Evolutionary conservation across 2,113 vertebrate species (phyloP).

Genomic region (Solea solea): DNA sequence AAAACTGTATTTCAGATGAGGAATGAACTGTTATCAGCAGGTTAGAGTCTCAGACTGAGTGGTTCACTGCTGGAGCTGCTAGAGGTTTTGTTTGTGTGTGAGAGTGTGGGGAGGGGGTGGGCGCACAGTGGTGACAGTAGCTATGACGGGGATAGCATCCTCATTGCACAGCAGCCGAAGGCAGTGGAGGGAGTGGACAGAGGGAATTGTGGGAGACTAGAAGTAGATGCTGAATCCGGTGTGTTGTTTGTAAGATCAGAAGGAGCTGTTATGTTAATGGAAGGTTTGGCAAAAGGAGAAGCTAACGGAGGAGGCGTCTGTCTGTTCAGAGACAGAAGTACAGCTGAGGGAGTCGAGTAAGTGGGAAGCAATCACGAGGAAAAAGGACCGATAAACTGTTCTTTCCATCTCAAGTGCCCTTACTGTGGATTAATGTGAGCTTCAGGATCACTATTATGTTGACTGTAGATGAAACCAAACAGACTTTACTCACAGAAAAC

Average conservation of each 20-base stretch:
- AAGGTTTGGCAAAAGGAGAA: constrained; percentile 41
- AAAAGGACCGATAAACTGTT: constrained; percentile 60
- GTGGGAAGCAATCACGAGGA: constrained; percentile 57
- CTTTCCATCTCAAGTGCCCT: constrained; percentile 45
- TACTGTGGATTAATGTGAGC: constrained; percentile 54
- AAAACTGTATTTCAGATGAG: constrained; percentile 62
- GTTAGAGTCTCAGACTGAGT: constrained; percentile 71
- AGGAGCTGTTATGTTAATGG: constrained; percentile 45
- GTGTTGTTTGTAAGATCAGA: constrained; percentile 35
- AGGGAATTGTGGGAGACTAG: constrained; percentile 41
- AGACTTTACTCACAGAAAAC: constrained; percentile 40
- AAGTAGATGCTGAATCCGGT: constrained; percentile 32
- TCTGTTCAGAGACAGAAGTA: constrained; percentile 45
- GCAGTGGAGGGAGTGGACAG: constrained; percentile 36
- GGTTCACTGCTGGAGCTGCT: constrained; percentile 48
- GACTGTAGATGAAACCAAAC: constrained; percentile 1
- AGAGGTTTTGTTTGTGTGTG: neutral
- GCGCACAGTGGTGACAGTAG: constrained; percentile 57
- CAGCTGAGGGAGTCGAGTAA: constrained; percentile 53
- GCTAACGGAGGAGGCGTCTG: constrained; percentile 56
- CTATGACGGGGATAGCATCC: constrained; percentile 60
- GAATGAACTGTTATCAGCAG: constrained; percentile 79
- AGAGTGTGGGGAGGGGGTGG: neutral
- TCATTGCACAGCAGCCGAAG: constrained; percentile 60
- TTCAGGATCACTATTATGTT: constrained; percentile 11